Base-by-base conservation (phyloP, 2,888 invertebrate genomes). In the Leptinotarsa rubiginosa region DNA sequence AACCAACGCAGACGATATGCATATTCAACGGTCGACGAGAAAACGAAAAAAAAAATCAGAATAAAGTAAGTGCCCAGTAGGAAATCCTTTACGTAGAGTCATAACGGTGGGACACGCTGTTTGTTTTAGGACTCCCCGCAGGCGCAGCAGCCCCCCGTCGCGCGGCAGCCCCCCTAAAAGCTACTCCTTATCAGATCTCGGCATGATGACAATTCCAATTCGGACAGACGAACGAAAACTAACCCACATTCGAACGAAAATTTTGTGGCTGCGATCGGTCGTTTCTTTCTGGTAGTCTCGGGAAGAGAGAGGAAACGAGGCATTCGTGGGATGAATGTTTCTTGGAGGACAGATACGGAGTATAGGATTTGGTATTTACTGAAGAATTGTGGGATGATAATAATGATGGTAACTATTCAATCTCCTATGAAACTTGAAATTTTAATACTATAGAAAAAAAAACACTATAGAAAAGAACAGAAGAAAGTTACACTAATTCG, bases 141-240 rank as follows among this genome's bases (percentile, higher is more conserved):
- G 84, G 69, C 78, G 72, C 50, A 72, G 72, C 83, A 54, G 80
- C 79, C 83, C 85, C 85, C 85, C 81, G 82, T 81, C 76, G 85
- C 79, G 80, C 81, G 69, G 76, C 81, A 74, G 80, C 81, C 84
- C 86, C 85, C 84, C 82, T 85, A 85, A 86, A 86, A 86, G 86
- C 86, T 84, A 83, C 86, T 84, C 83, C 86, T 87, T 87, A 87
- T 87, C 87, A 87, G 87, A 87, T 87, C 87, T 86, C 87, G 83
- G 86, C 87, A 86, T 86, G 87, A 87, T 87, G 87, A 87, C 87
- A 87, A 87, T 87, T 87, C 84, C 85, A 84, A 86, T 85, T 84
- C 84, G 81, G 85, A 83, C 85, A 84, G 73, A 69, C 72, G 74
- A 41, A 65, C 62, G 62, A 62, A 59, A 62, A 62, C 31, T 62